Conservation (phyloP, 2,888 invertebrate species). For the Oxyteleia sp. region DNA sequence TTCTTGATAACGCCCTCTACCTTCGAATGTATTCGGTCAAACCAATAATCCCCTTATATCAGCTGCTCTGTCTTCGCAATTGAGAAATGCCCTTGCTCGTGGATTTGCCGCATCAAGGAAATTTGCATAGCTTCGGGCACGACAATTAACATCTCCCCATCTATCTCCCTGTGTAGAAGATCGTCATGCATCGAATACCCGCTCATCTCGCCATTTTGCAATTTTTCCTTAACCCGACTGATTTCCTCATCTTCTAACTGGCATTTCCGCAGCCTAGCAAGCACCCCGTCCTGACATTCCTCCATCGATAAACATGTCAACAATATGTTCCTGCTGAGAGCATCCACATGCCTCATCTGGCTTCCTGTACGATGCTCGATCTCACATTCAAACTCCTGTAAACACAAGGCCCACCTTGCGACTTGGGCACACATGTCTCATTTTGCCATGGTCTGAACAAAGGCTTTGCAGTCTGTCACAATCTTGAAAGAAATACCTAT, state of each 20-base stretch:
- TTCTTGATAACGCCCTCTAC: too few relatives aligned
- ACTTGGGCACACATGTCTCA: too few relatives aligned
- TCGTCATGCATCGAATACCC: background rate
- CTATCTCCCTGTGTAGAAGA: background rate
- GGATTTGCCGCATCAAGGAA: background rate
- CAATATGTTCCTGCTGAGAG: background rate
- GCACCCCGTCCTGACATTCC: background rate
- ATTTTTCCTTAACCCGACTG: background rate
- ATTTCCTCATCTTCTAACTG: background rate
- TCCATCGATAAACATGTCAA: background rate
- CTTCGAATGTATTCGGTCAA: background rate
- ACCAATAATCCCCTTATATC: background rate
- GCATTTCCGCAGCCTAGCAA: background rate
- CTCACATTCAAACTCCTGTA: too few relatives aligned
- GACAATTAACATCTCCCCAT: background rate
- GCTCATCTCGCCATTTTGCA: background rate
- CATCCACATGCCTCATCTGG: background rate
- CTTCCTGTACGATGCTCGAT: background rate
- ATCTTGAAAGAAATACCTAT: slow-evolving; percentile 1
- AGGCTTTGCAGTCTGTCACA: too few relatives aligned
- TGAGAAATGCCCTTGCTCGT: slow-evolving; percentile 8
- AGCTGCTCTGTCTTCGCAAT: background rate
- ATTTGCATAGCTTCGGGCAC: background rate
- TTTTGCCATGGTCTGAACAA: too few relatives aligned
- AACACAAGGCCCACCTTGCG: too few relatives aligned